phyloP scores from a whole-genome alignment of 1,140 invertebrate species.

The Druon quercuslanigerum region DNA sequence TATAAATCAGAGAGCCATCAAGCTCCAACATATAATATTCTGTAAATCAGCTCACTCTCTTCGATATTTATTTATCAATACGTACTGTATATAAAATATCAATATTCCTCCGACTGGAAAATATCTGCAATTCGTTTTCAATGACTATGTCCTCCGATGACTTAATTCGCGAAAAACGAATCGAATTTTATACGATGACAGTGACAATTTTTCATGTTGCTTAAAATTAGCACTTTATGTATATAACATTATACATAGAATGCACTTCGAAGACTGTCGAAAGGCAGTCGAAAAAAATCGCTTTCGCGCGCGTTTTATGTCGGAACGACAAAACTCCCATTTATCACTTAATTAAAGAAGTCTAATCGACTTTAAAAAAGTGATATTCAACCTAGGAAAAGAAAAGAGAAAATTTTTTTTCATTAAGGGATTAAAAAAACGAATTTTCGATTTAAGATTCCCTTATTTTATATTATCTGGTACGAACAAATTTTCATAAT shows the following conservation, averaged over 20 bases:
- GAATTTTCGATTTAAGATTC: too few species aligned
- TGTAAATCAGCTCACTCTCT: slow-evolving; percentile 21
- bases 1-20: background rate
- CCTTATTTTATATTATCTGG: too few species aligned
- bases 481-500: too few species aligned
- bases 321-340: too few species aligned
- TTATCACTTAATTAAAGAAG: too few species aligned
- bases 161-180: background rate
- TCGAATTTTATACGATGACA: slow-evolving; percentile 4
- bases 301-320: too few species aligned
- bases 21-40: background rate
- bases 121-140: slow-evolving; percentile 11
- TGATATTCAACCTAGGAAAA: too few species aligned
- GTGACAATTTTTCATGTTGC: background rate
- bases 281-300: background rate
- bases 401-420: too few species aligned
- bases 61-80: slow-evolving; percentile 28
- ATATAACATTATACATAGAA: background rate
- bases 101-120: slow-evolving; percentile 11
- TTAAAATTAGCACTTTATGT: slow-evolving; percentile 15
- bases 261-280: slow-evolving; percentile 7
- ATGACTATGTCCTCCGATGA: slow-evolving; percentile 7
- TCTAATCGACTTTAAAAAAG: too few species aligned
- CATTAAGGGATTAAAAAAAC: too few species aligned
- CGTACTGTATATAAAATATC: slow-evolving; percentile 30